These are phyloP conservation scores for Drosophila arawakana DNA, from an alignment of 1,140 invertebrate species.

Conservation along the genomic window DNA sequence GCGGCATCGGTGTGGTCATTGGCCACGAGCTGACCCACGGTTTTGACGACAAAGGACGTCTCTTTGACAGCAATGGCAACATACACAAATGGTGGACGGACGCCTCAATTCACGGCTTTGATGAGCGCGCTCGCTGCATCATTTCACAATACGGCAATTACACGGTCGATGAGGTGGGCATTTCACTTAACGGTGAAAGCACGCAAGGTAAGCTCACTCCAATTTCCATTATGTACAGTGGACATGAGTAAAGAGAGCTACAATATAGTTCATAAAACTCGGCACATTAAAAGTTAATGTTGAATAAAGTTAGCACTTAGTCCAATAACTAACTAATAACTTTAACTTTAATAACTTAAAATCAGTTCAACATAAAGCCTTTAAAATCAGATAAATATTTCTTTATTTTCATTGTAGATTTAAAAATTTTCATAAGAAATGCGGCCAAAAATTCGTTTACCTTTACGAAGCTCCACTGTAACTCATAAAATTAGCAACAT, in stretches of 20 bases:
- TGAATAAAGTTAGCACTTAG: too few relatives aligned
- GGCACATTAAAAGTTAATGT: background rate
- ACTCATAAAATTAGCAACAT: background rate
- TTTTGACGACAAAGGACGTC: conserved; percentile 88
- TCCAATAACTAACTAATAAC: too few relatives aligned
- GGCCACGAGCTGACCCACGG: conserved; percentile 90
- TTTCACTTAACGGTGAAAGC: conserved; percentile 85
- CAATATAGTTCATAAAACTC: background rate
- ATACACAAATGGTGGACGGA: conserved; percentile 92
- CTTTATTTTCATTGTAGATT: too few relatives aligned
- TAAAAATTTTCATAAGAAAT: too few relatives aligned
- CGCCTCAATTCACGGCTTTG: conserved; percentile 87
- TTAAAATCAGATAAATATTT: too few relatives aligned
- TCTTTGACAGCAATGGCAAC: conserved; percentile 90
- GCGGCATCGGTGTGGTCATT: conserved; percentile 89
- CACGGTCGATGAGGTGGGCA: conserved; percentile 87
- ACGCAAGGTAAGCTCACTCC: conserved; percentile 85
- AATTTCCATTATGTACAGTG: background rate
- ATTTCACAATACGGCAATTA: conserved; percentile 88
- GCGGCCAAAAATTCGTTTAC: too few relatives aligned
- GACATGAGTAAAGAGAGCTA: too few relatives aligned
- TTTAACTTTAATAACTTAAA: too few relatives aligned
- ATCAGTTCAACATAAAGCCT: too few relatives aligned
- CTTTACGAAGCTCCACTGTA: background rate
- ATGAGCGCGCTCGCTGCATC: conserved; percentile 91